Conservation (phyloP, 2,888 invertebrate genomes). For the Clistopyga incitator region DNA sequence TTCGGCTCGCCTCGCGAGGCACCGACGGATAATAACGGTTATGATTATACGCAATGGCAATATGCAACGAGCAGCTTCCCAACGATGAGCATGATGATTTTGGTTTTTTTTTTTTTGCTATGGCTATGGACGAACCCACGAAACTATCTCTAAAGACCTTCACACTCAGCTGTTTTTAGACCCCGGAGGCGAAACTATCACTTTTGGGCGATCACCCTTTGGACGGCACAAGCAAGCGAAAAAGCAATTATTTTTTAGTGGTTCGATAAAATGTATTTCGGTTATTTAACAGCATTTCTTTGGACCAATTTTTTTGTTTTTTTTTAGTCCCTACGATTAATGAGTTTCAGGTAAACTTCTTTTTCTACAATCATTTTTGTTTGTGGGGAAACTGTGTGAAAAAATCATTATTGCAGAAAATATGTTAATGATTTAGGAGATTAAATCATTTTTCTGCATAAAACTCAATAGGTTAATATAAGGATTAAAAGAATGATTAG, state of each 20-base stretch:
- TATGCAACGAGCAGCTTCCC: conserved; percentile 38
- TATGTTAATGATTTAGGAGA: no score
- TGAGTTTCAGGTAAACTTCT: no score
- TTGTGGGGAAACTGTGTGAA: no score
- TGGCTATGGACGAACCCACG: conserved; percentile 14
- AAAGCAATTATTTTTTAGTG: background rate
- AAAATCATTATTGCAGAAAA: no score
- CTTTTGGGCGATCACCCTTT: background rate
- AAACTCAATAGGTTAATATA: no score
- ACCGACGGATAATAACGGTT: conserved; percentile 44
- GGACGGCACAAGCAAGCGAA: conserved; percentile 30
- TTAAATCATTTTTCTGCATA: no score
- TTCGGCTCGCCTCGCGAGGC: conserved; percentile 26
- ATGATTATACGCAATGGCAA: conserved; percentile 22
- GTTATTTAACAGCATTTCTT: background rate
- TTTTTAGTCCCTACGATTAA: background rate
- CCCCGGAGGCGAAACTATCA: background rate
- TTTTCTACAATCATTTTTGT: no score
- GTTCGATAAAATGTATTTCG: background rate
- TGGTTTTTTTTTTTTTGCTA: background rate
- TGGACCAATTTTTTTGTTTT: background rate
- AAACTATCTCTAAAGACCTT: conserved; percentile 16
- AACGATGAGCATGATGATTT: conserved; percentile 28
- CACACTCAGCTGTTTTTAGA: conserved; percentile 4
- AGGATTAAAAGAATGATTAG: no score